Base-by-base conservation (phyloP, 2,113 vertebrate species). In the Seriola quinqueradiata region DNA sequence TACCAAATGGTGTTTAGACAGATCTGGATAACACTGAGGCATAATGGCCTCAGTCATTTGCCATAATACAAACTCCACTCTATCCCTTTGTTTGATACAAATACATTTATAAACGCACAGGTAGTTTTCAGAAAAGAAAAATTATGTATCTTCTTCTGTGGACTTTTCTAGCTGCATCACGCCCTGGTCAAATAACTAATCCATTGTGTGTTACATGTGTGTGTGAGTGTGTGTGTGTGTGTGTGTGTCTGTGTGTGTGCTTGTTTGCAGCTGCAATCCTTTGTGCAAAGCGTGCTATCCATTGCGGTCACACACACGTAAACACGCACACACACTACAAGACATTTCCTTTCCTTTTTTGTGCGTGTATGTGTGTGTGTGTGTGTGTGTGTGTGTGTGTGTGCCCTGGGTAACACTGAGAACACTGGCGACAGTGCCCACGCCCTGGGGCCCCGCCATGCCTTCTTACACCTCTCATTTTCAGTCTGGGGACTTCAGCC, bases 391-490 rank as follows among this genome's bases (percentile, higher is more conserved):
- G 70, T 82, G 38, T 79, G 75, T 84, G 67, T 84, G 52, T 58
- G 11, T 44, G 64, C 65, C 65, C 54, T 38, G 75, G 66, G 81
- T 85, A 89, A 63, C 70, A 81, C 55, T 72, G 79, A 85, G 67
- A 85, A 85, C 79, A 66, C 73, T 90, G 90, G 89, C 86, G 87
- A 89, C 86, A 86, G 89, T 70, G 83, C 78, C 90, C 89, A 88
- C 88, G 64, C 91, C 92, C 87, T 87, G 81, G 61, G 87, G 83
- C 75, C 84, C 76, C 77, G 74, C 81, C 81, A 82, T 75, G 57
- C 69, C 83, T 82, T 61, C 86, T 83, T 77, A 92, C 80, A 91
- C 89, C 89, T 77, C 84, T 92, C 76, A 94, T 92, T 93, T 94
- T 91, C 91, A 89, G 92, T 92, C 92, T 93, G 90, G 86, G 84